Conservation (phyloP, 2,888 invertebrate genomes). For the Napeogenes sylphis region DNA sequence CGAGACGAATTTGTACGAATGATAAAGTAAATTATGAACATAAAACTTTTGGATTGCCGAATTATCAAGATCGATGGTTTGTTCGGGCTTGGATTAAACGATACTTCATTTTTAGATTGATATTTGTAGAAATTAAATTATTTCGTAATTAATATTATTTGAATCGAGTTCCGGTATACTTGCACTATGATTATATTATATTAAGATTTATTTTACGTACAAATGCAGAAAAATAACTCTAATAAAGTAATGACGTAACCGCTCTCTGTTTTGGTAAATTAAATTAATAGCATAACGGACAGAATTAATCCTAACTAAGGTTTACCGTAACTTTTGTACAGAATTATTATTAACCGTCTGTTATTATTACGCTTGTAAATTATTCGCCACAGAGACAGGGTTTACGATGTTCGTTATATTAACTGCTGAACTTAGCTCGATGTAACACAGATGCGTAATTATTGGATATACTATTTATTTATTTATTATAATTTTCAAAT, state of each 20-base stretch:
- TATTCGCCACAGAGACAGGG: conserved; percentile 37
- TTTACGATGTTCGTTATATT: conserved; percentile 41
- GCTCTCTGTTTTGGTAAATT: conserved; percentile 13
- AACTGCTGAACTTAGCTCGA: conserved; percentile 39
- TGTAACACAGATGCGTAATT: conserved; percentile 4
- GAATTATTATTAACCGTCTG: conserved; percentile 33
- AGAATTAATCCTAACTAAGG: conserved; percentile 15
- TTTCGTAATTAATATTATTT: no score
- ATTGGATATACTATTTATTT: conserved; percentile 14
- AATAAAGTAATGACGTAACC: not conserved
- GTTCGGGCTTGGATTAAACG: not conserved
- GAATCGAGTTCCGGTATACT: no score
- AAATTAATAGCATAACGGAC: conserved; percentile 26
- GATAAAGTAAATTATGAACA: conserved; percentile 2
- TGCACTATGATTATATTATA: no score
- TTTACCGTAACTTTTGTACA: conserved; percentile 29
- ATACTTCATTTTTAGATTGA: no score
- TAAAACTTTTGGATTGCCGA: conserved; percentile 5
- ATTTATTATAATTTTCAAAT: not conserved
- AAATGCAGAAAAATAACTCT: no score
- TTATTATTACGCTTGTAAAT: conserved; percentile 36
- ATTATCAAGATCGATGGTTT: conserved; percentile 1
- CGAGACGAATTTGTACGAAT: conserved; percentile 2
- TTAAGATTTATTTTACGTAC: no score
- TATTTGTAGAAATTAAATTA: no score